Base-by-base conservation (phyloP, 1,140 invertebrate species). In the Idris sp. region DNA sequence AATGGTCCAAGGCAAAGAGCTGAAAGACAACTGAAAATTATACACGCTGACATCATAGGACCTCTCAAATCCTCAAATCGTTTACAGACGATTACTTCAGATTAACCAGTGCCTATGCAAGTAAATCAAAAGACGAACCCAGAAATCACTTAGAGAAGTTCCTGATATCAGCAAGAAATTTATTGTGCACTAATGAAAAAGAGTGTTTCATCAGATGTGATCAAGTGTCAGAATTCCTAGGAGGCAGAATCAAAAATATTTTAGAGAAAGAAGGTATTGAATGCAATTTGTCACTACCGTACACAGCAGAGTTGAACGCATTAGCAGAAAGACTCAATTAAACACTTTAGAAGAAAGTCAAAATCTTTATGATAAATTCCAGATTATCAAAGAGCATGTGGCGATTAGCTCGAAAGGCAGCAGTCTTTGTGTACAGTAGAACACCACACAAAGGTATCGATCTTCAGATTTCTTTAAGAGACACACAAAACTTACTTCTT, bases 401-500 rank as follows among this genome's bases (percentile, higher is more conserved):
- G 46, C 16, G 22, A 22, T 9, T 51, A 1, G 46, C 16, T 22
- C 5, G 35, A 13, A 16, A 36, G 2, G 46, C 9, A 79, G 81
- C 82, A 0, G 76, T 69, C 1, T 79, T 84, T 11, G 30, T 25
- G 9, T 41, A 35, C 13, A 35, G 14, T 9, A 11, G 31, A 35
- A 71, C 19, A 84, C 46, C 46, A 16, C 46, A 49, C 11, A 35
- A 18, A 11, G 1, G 9, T 10, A 19, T 35, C 5, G 30, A 49
- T n/a, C n/a, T n/a, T n/a, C n/a, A n/a, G n/a, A n/a, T n/a, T n/a
- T n/a, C n/a, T n/a, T n/a, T n/a, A n/a, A n/a, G n/a, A n/a, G n/a
- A n/a, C n/a, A n/a, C n/a, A n/a, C n/a, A n/a, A n/a, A n/a, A n/a
- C n/a, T n/a, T n/a, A n/a, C n/a, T n/a, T n/a, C n/a, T n/a, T n/a